Evolutionary conservation across 2,113 vertebrate genomes (phyloP), one percentile per base, ranked within the genome.

Genomic region (Rhipidura dahli): DNA sequence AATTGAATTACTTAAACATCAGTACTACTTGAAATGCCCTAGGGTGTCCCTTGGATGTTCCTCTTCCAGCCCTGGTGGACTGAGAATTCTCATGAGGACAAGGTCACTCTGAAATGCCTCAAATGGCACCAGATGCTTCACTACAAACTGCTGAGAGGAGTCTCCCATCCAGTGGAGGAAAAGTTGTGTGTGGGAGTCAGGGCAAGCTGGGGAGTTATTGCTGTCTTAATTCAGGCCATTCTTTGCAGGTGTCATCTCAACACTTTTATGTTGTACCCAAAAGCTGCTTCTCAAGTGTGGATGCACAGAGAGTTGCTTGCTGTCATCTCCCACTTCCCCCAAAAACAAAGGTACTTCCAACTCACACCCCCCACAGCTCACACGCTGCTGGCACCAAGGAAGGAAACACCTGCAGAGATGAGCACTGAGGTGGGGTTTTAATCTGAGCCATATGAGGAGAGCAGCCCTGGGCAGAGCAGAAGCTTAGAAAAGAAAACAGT

Each of bases 351-450:
- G 40, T 26, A 16, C 33, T 87, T 91, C 30, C 81, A 82, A 23
- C 39, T 69, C 16, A 0, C 26, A 7, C 30, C 10, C 18, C 10
- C 17, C 1, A 0, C 30, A 40, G 57, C 53, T 83, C 39, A 35
- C 30, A 27, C 0, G 0, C 47, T 81, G 75, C 80, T 59, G 49
- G 82, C 59, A 60, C 80, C 31, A 40, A 71, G 81, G 70, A 93
- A 92, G 83, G 72, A 94, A 95, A 66, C 83, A 83, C 80, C 91
- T 97, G 90, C 76, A 81, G 80, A 95, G 87, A 81, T 82, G 80
- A 91, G 53, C 65, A 37, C 45, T 2, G 26, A 85, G 66, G 33
- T n/a, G 87, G 54, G n/a, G 53, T 66, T 87, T 95, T 77, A 86
- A 90, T 86, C 68, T 7, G 2, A 79, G 27, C 31, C 49, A 39